Base-by-base conservation (phyloP, 2,888 invertebrate genomes). In the Caenorhabditis virilis region DNA sequence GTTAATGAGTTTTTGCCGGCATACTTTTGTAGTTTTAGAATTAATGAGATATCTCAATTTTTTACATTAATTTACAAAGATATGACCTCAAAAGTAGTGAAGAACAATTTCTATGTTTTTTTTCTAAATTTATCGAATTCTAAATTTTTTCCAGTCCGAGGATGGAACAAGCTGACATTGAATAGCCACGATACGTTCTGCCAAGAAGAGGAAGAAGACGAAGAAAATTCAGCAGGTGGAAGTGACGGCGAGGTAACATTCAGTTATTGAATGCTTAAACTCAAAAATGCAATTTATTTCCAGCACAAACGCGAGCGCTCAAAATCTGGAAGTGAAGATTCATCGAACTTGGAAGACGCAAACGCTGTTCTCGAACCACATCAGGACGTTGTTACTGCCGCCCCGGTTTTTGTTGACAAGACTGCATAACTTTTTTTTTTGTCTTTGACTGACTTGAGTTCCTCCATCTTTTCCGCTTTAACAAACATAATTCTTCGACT, bases 171-270 rank as follows among this genome's bases (percentile, higher is more conserved):
- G 49, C 74, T 71, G 55, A 78, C 76, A 53, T 66, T 76, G 49
- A 82, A 77, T 53, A 69, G 72, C 53, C 65, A 72, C 22, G 74
- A 76, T 20, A 74, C 74, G 36, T 78, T 69, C 56, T 76, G 75
- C 51, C 77, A 81, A 42, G 81, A 81, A 52, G 81, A 81, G 38
- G 75, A 76, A 20, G 73, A 74, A n/a, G 79, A 79, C 25, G 77
- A 71, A 42, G 67, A 71, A 58, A 68, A 27, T 63, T 66, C 18
- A 63, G 42, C 52, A 55, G 59, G 46, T 63, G 49, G 56, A 55
- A 67, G 67, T 35, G 70, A 68, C 43, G 67, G 58, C 38, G 71
- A 71, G 64, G 67, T 62, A 25, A 3, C 25, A 6, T 15, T 23
- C 26, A 5, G 4, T 46, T 5, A n/a, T n/a, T n/a, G n/a, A n/a